phyloP scores from a whole-genome alignment of 2,888 invertebrate species.

The Muschampia plurimacula region DNA sequence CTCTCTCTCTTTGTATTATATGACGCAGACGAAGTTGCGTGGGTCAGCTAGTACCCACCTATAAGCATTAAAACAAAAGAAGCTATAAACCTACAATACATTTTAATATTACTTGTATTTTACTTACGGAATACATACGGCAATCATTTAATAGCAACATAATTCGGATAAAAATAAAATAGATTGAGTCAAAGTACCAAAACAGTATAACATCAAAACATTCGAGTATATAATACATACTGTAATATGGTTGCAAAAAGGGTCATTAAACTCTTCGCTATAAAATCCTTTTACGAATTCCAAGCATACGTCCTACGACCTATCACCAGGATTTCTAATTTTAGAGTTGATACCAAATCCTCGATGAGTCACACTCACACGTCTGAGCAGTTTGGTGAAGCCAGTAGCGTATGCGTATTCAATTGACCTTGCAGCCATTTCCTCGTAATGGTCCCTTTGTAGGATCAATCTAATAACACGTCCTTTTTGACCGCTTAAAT shows the following conservation, averaged over 20 bases:
- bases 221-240: not conserved
- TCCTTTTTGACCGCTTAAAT: slow-evolving; percentile 47
- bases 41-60: too few species aligned
- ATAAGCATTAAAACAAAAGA: too few species aligned
- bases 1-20: too few species aligned
- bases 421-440: slow-evolving; percentile 72
- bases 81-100: too few species aligned
- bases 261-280: slow-evolving; percentile 35
- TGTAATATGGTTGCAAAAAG: not conserved
- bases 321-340: slow-evolving; percentile 26
- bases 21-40: too few species aligned
- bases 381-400: slow-evolving; percentile 47
- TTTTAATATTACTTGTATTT: too few species aligned
- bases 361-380: slow-evolving; percentile 54
- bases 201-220: not conserved
- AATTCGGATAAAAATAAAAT: not conserved
- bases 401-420: slow-evolving; percentile 36
- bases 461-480: slow-evolving; percentile 73
- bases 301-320: slow-evolving; percentile 8
- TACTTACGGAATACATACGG: too few species aligned
- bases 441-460: slow-evolving; percentile 77
- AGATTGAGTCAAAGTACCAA: not conserved
- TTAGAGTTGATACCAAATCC: slow-evolving; percentile 42
- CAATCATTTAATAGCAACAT: too few species aligned
- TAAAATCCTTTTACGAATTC: slow-evolving; percentile 31